Evolutionary conservation across 1,140 invertebrate species (phyloP), one percentile per base, ranked within the genome.

Genomic region (Riptortus pedestris): DNA sequence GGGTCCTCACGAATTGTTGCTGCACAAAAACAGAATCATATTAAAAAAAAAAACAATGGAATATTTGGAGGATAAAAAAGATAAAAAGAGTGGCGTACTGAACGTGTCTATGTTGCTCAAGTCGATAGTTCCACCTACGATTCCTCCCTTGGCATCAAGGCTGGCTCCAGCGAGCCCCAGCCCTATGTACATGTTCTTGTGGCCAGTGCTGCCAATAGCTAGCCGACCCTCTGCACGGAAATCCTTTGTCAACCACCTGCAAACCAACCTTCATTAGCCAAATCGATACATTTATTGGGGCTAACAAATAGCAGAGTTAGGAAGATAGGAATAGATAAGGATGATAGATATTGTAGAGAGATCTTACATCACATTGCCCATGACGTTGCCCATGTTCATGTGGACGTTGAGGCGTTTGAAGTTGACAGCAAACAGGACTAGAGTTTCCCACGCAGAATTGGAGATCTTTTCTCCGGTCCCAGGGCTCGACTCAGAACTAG

Each of bases 341-440:
- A n/a, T n/a, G n/a, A n/a, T n/a, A n/a, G n/a, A n/a, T n/a, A n/a
- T n/a, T n/a, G n/a, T n/a, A n/a, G n/a, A n/a, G n/a, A n/a, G n/a
- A n/a, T n/a, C 67, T 68, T 63, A 88, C 82, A 84, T 85, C 33
- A 96, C 93, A 73, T 96, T 96, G 22, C 95, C 95, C 91, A 97
- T 97, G 0, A 97, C 93, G 73, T 97, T 98, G 20, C 93, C 93
- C 91, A 98, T 98, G 75, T 97, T 97, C 89, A 98, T 96, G 71
- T 96, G 91, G 18, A 98, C 89, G 75, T 96, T 95, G 24, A 98
- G 78, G 69, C 89, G 86, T 3, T 92, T 94, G 70, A 98, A 91
- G 77, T 96, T 97, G 12, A 98, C 86, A 1, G 92, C 91, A 79
- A 97, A 96, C 31, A 98, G 76, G 1, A 98, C 93, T 16, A 97